Conservation (phyloP, 2,113 vertebrate species). For the Aythya baeri region DNA sequence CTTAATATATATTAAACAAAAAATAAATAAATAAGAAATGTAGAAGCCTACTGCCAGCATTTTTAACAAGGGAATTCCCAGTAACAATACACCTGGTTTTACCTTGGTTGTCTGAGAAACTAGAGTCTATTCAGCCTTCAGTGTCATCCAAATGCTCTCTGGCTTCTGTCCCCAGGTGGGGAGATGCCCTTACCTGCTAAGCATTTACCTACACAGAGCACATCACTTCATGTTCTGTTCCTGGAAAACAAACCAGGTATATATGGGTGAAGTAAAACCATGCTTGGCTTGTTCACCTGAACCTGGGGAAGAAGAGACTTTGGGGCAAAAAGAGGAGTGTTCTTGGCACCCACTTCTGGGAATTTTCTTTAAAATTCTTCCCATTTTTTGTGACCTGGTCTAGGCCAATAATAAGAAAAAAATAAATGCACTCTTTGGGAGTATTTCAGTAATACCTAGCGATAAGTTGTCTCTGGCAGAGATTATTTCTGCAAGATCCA, state of each 20-base stretch:
- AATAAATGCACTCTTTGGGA: slow-evolving; percentile 57
- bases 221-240: not conserved
- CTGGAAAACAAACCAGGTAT: not conserved
- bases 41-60: not conserved
- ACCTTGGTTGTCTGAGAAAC: not conserved
- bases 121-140: not conserved
- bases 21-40: not conserved
- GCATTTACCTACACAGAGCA: not conserved
- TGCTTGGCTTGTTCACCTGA: not conserved
- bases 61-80: not conserved
- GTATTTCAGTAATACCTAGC: slow-evolving; percentile 42
- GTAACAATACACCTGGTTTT: not conserved
- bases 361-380: slow-evolving; percentile 58
- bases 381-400: slow-evolving; percentile 26
- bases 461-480: slow-evolving; percentile 68
- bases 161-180: not conserved
- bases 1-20: not conserved
- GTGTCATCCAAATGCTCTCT: not conserved
- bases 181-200: not conserved
- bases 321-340: not conserved
- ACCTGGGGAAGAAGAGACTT: not conserved
- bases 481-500: slow-evolving; percentile 50
- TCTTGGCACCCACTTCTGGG: not conserved
- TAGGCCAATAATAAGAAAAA: slow-evolving; percentile 62
- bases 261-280: not conserved